phyloP scores from a whole-genome alignment of 2,797 vertebrate species.

The Gambusia yucatana region DNA sequence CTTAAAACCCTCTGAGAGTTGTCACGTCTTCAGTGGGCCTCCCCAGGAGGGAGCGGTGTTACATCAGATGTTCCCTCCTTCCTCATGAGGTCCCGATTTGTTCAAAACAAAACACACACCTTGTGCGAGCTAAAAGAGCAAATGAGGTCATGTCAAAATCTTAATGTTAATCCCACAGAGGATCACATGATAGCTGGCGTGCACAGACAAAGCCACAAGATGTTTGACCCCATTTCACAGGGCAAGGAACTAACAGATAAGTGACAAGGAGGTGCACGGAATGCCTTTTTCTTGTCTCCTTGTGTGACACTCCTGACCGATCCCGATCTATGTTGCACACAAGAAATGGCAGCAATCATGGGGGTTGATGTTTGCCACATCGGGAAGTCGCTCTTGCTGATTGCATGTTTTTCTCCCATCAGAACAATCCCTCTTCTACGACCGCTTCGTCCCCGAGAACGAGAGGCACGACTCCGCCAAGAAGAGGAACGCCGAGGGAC shows the following conservation, averaged over 20 bases:
- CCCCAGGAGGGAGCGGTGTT: constrained; percentile 1
- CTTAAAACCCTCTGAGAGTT: constrained; percentile 25
- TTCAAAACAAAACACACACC: constrained; percentile 31
- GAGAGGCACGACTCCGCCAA: constrained; percentile 75
- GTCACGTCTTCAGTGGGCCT: background rate
- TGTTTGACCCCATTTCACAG: background rate
- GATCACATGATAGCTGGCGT: constrained; percentile 32
- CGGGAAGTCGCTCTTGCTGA: background rate
- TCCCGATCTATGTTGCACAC: background rate
- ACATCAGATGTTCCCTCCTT: background rate
- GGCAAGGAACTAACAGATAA: background rate
- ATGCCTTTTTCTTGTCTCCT: background rate
- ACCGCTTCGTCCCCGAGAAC: constrained; percentile 65
- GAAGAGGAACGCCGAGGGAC: constrained; percentile 63
- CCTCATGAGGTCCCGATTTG: background rate
- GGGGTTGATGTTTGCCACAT: background rate
- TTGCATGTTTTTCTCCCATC: constrained; percentile 7
- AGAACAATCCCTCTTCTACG: constrained; percentile 69
- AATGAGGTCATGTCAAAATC: background rate
- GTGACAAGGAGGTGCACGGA: too few relatives aligned
- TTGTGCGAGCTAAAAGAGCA: constrained; percentile 21
- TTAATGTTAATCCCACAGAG: constrained; percentile 15
- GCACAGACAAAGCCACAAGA: constrained; percentile 33
- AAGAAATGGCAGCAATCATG: background rate
- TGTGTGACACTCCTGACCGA: background rate